Conservation (phyloP, 2,797 vertebrate genomes). For the Denticeps clupeoides region DNA sequence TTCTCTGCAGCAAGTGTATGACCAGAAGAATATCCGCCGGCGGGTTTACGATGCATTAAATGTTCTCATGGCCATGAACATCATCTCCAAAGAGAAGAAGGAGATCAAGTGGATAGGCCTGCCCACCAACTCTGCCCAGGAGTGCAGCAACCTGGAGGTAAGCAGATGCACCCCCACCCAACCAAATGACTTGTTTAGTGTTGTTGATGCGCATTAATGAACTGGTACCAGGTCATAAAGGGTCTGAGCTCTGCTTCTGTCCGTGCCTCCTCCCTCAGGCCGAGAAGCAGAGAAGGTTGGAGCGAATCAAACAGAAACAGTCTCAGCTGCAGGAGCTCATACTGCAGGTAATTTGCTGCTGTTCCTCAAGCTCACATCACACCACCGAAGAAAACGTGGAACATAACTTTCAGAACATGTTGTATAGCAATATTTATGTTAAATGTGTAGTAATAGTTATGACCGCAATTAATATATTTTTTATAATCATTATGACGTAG, state of each 20-base stretch:
- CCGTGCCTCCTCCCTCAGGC: constrained; percentile 66
- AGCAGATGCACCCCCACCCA: no score
- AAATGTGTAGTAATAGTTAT: no score
- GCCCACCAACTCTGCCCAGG: constrained; percentile 97
- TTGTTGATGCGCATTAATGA: no score
- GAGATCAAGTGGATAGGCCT: constrained; percentile 98
- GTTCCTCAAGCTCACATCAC: no score
- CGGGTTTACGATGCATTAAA: constrained; percentile 97
- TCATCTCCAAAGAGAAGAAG: constrained; percentile 99
- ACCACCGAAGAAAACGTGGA: no score
- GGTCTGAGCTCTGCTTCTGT: no score
- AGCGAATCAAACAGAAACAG: constrained; percentile 98
- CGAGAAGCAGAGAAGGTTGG: constrained; percentile 89
- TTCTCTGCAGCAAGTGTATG: constrained; percentile 75
- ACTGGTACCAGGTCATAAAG: no score
- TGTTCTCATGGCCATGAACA: constrained; percentile 99
- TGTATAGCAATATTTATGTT: no score
- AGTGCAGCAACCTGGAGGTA: constrained; percentile 97
- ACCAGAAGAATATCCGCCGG: constrained; percentile 98
- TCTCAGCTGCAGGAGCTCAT: constrained; percentile 97
- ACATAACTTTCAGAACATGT: no score
- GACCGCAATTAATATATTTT: no score
- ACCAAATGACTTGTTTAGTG: no score
- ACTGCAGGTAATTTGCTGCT: constrained; percentile 86
- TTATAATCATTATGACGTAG: no score